Base-by-base conservation (phyloP, 2,797 vertebrate species). In the Melopsittacus undulatus region DNA sequence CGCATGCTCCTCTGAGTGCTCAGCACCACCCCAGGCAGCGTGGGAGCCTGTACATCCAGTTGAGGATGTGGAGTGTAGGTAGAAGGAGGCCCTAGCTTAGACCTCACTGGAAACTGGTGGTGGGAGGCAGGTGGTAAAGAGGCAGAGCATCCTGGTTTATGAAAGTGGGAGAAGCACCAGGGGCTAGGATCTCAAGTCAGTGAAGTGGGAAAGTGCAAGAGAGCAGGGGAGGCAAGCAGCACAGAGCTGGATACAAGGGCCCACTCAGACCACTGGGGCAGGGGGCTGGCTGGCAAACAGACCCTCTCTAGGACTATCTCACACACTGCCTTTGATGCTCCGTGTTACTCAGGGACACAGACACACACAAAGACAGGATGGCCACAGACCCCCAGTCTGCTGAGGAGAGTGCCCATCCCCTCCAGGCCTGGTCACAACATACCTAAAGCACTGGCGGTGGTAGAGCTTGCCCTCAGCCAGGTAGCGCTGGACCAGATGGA, bases 401-500 rank as follows among this genome's bases (percentile, higher is more conserved):
- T 0, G 0, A 46, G 59, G 12, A 29, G 59, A 67, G 32, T 1
- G 4, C 40, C 26, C 0, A 0, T 0, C 6, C 9, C 36, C 61
- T 15, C 2, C 59, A 9, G 7, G 29, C 34, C 66, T 34, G 64
- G 61, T 78, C 48, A 27, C 0, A 1, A 43, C 96, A 24, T 96
- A 99, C 99, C 99, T 99, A 98, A 99, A 99, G 96, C 99, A 99
- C 97, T 99, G 99, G 63, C 99, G 99, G 96, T 99, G 99, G 98
- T 99, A 99, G 67, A 99, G 99, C 96, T 98, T 99, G 92, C 99
- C 98, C 18, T 99, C 99, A 0, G 98, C 98, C 96, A 99, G 98
- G 96, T 98, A 98, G 83, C 99, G 98, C 98, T 99, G 99, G 92
- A 99, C 99, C 97, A 99, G 98, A 88, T 99, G 99, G 75, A 99